Conservation (phyloP, 2,797 vertebrate genomes). For the Betta splendens region DNA sequence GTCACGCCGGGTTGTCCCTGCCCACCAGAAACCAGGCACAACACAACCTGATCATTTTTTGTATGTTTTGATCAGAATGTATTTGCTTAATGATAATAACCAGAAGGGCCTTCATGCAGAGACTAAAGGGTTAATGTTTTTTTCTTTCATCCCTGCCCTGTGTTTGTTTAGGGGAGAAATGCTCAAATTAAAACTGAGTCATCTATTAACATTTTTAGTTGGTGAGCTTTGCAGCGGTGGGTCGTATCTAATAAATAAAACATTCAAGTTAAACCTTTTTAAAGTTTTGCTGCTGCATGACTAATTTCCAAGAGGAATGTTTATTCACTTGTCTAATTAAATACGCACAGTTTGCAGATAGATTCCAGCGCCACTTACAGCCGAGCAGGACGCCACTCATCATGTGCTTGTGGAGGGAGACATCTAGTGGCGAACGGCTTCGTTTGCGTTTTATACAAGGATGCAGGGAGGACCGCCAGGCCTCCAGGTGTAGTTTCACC, state of each 20-base stretch:
- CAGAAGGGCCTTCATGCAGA: conserved; percentile 13
- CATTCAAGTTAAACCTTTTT: conserved; percentile 64
- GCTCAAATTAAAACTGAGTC: conserved; percentile 54
- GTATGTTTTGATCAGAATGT: conserved; percentile 56
- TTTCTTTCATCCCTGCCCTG: neutral
- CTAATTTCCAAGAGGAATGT: conserved; percentile 66
- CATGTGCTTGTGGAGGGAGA: conserved; percentile 70
- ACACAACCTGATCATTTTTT: conserved; percentile 65
- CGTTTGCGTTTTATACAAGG: neutral
- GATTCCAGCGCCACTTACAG: conserved; percentile 23
- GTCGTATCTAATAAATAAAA: conserved; percentile 71
- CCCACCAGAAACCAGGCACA: conserved; percentile 69
- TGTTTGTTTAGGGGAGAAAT: conserved; percentile 43
- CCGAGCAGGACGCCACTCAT: neutral
- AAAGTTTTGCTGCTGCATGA: conserved; percentile 56
- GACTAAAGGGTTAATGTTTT: neutral
- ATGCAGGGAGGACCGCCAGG: neutral
- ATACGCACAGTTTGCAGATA: conserved; percentile 57
- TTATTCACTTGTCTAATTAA: conserved; percentile 71
- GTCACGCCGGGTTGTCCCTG: conserved; percentile 70
- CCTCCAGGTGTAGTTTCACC: neutral
- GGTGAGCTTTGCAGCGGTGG: conserved; percentile 38
- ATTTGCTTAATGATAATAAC: conserved; percentile 22
- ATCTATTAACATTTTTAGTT: conserved; percentile 55
- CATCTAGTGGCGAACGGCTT: conserved; percentile 65